Evolutionary conservation across 2,113 vertebrate genomes (phyloP), one percentile per base, ranked within the genome.

Genomic region (Dolichotis patagonum): DNA sequence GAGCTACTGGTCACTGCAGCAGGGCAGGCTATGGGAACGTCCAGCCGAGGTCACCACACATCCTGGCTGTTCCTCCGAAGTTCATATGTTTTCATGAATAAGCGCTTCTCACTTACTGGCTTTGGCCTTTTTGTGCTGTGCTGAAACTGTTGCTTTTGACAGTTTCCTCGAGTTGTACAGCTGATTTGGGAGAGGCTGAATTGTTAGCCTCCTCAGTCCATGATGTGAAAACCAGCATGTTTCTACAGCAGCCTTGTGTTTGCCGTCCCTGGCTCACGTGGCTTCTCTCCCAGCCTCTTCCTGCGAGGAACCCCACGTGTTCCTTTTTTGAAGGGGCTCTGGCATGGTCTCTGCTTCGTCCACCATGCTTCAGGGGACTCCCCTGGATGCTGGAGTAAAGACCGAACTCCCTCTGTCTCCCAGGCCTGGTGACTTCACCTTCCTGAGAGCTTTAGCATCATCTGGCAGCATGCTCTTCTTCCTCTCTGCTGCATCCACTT

Each of bases 1-100:
- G 56, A 52, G 58, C 14, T 10, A 9, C 24, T 9, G 14, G 6
- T 28, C 60, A n/a, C 22, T 24, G 5, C 4, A 41, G 49, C 52
- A 1, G 32, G 46, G 52, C 75, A 46, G 69, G 26, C 14, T 10
- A 12, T 26, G 60, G 88, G 60, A 13, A 38, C 38, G 75, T 49
- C 46, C 22, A 43, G 28, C 16, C 28, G 6, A 6, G 3, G 11
- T 58, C 5, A 1, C 73, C 11, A 19, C 26, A 10, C 0, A 32
- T 60, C 28, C 22, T 73, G n/a, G 13, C 32, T 62, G 16, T 84
- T n/a, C 90, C 67, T 82, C 16, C 20, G n/a, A 38, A 60, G 41
- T 12, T 49, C 26, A 41, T 8, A 9, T 22, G 60, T 67, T 81
- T 81, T 8, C 35, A 67, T 65, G 75, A 90, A 38, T 41, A 13